Percentiles rank a stretch among this genome's conserved stretches.
These are phyloP conservation scores for Pyrrhosoma nymphula DNA, from an alignment of 2,888 invertebrate genomes.

Conservation along the genomic window DNA sequence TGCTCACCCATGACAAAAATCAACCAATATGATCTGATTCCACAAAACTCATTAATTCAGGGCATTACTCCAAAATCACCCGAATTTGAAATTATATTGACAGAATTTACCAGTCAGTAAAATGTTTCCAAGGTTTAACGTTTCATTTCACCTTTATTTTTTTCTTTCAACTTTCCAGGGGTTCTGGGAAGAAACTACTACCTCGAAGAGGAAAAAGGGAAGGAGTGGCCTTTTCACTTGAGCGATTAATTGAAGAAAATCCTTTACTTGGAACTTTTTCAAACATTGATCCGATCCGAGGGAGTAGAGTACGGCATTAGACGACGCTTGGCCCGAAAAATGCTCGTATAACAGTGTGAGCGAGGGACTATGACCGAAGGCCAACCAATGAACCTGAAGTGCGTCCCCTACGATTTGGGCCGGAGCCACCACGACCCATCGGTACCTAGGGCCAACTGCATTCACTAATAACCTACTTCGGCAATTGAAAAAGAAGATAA, in stretches of 20 bases:
- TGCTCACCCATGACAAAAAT: too few relatives aligned
- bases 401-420: not conserved
- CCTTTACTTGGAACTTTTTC: not conserved
- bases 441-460: not conserved
- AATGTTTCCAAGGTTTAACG: too few relatives aligned
- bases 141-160: too few relatives aligned
- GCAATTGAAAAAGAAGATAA: not conserved
- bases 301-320: not conserved
- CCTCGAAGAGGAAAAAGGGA: not conserved
- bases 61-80: not conserved
- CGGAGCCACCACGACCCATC: not conserved
- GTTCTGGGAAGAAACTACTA: not conserved
- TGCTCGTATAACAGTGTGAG: not conserved
- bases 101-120: not conserved
- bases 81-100: not conserved
- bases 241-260: not conserved
- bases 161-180: not conserved
- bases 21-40: too few relatives aligned
- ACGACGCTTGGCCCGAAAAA: not conserved
- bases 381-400: slow-evolving; percentile 5
- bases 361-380: not conserved
- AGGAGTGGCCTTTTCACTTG: not conserved
- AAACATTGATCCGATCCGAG: not conserved
- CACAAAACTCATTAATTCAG: not conserved
- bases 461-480: not conserved